Evolutionary conservation across 2,113 vertebrate species (phyloP).

Genomic region (Phalacrocorax pelagicus): DNA sequence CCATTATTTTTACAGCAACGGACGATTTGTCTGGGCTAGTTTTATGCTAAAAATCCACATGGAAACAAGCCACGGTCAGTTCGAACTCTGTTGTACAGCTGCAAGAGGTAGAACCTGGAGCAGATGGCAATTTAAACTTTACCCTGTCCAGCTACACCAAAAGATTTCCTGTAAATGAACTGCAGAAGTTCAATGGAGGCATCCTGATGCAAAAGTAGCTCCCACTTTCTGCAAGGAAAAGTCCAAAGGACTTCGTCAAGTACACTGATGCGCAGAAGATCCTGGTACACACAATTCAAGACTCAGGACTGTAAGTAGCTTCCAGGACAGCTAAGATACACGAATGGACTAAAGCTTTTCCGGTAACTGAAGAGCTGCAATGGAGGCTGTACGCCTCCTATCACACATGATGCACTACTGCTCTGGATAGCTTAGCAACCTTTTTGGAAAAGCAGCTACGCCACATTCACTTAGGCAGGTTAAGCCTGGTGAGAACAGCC

Average conservation of each 20-base stretch:
- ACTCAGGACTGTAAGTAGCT: not conserved
- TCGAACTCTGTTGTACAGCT: not conserved
- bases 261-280: not conserved
- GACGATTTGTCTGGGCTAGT: not conserved
- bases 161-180: not conserved
- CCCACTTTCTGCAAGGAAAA: not conserved
- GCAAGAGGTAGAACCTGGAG: not conserved
- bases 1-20: not conserved
- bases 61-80: not conserved
- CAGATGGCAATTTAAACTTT: not conserved
- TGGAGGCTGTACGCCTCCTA: not conserved
- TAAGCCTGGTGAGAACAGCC: not conserved
- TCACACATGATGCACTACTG: not conserved
- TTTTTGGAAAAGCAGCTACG: not conserved
- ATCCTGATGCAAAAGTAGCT: not conserved
- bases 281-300: not conserved
- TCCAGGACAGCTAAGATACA: not conserved
- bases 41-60: not conserved
- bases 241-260: not conserved
- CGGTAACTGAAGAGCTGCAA: not conserved
- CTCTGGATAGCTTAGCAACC: not conserved
- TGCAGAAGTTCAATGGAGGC: not conserved
- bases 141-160: not conserved
- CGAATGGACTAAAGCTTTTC: not conserved
- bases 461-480: not conserved